Conservation (phyloP, 2,113 vertebrate species). For the Centropristis striata region DNA sequence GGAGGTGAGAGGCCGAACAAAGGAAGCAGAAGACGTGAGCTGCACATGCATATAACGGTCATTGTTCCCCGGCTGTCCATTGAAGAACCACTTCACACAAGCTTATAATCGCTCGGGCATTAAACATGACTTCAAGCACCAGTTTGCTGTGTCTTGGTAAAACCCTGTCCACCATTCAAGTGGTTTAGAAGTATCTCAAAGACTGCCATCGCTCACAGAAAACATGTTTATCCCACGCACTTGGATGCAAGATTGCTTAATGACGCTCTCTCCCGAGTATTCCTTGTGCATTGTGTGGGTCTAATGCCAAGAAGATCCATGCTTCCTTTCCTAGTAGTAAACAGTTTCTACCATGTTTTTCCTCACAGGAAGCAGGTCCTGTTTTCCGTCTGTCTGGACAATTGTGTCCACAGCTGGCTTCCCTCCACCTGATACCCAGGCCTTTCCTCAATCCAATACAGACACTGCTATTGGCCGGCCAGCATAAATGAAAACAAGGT, state of each 20-base stretch:
- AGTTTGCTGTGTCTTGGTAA: constrained; percentile 10
- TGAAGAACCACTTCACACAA: constrained; percentile 5
- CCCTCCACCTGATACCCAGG: constrained; percentile 47
- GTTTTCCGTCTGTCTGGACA: constrained; percentile 51
- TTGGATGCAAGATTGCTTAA: constrained; percentile 1
- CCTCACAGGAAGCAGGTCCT: constrained; percentile 41
- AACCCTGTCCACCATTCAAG: not conserved
- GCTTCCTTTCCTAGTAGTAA: constrained; percentile 52
- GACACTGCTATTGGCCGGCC: constrained; percentile 14
- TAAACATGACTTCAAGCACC: constrained; percentile 12
- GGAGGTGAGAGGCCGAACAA: constrained; percentile 2
- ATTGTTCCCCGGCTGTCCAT: not conserved
- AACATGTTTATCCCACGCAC: not conserved
- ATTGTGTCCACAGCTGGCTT: constrained; percentile 56
- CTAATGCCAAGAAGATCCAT: constrained; percentile 17
- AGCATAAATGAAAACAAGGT: constrained; percentile 4
- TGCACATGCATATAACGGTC: not conserved
- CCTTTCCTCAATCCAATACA: constrained; percentile 7
- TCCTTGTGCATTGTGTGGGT: not conserved
- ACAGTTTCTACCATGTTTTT: constrained; percentile 45
- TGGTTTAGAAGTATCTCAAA: not conserved
- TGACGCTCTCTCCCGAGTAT: not conserved
- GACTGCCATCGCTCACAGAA: not conserved
- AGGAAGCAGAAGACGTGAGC: not conserved
- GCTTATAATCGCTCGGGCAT: not conserved